These are phyloP conservation scores for Myodes glareolus DNA, from an alignment of 2,113 vertebrate genomes.

Conservation along the genomic window DNA sequence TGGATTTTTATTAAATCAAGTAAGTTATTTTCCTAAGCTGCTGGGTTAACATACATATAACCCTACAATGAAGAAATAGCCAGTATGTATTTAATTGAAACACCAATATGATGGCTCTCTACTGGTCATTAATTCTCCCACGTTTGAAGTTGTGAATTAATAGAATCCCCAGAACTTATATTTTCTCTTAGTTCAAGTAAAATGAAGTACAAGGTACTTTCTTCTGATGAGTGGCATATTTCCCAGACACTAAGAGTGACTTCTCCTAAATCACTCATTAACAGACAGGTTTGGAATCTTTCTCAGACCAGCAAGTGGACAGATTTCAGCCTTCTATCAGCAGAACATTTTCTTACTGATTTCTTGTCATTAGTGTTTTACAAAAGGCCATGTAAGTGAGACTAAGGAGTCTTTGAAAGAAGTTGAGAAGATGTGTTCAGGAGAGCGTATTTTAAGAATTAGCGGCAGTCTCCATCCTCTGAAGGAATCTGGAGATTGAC, in stretches of 20 bases:
- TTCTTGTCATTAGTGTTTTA: neutral
- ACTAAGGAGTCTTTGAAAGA: slow-evolving; percentile 4
- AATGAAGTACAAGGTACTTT: neutral
- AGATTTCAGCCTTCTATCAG: slow-evolving; percentile 1
- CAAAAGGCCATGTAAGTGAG: slow-evolving; percentile 22
- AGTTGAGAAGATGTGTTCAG: neutral
- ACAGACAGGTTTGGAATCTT: neutral
- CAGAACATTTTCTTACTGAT: neutral
- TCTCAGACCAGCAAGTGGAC: neutral
- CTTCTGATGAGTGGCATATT: slow-evolving; percentile 17
- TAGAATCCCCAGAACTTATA: neutral
- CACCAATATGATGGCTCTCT: neutral
- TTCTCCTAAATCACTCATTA: neutral
- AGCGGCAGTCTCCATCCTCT: neutral
- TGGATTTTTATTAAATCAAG: slow-evolving; percentile 60
- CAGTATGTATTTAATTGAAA: slow-evolving; percentile 36
- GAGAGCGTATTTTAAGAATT: neutral
- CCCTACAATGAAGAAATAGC: slow-evolving; percentile 53
- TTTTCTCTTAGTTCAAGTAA: slow-evolving; percentile 50
- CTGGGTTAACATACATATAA: slow-evolving; percentile 14
- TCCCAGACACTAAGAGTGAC: neutral
- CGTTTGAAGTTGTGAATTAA: slow-evolving; percentile 38
- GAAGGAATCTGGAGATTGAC: neutral
- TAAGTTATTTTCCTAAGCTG: slow-evolving; percentile 33
- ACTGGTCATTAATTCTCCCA: neutral